These are phyloP conservation scores for Epinotia nisella DNA, from an alignment of 2,888 invertebrate genomes.

Conservation along the genomic window DNA sequence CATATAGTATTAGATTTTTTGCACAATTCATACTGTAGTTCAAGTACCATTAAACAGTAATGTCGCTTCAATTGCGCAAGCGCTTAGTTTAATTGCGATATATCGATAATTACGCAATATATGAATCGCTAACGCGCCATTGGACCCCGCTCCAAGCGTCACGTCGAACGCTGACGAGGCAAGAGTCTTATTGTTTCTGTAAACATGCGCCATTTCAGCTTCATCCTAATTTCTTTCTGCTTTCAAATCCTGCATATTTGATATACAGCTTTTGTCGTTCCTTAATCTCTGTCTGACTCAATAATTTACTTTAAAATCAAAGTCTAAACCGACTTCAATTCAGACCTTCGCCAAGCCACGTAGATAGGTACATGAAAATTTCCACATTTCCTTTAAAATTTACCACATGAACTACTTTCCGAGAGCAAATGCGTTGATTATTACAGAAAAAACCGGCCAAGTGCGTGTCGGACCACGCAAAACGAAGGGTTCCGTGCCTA, in stretches of 20 bases:
- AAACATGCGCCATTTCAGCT: not conserved
- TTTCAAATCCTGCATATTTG: not conserved
- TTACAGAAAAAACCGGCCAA: no score
- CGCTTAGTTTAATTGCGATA: constrained; percentile 20
- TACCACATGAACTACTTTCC: no score
- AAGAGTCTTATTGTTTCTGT: constrained; percentile 5
- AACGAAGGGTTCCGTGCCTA: no score
- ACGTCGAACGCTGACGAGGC: constrained; percentile 17
- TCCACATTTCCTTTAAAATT: no score
- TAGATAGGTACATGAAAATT: no score
- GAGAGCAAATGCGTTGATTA: no score
- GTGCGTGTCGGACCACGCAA: no score
- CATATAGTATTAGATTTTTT: not conserved
- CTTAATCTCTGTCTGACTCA: not conserved
- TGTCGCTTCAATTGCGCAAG: constrained; percentile 26
- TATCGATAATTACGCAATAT: constrained; percentile 19
- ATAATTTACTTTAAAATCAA: no score
- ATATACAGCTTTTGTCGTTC: not conserved
- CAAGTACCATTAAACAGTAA: constrained; percentile 15
- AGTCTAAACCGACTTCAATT: no score
- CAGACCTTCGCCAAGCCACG: no score
- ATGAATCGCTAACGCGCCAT: constrained; percentile 16
- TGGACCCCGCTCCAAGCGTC: not conserved
- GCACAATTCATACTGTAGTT: constrained; percentile 9
- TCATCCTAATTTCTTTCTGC: not conserved